These are phyloP conservation scores for Gobius niger DNA, from an alignment of 2,113 vertebrate species.

Conservation along the genomic window DNA sequence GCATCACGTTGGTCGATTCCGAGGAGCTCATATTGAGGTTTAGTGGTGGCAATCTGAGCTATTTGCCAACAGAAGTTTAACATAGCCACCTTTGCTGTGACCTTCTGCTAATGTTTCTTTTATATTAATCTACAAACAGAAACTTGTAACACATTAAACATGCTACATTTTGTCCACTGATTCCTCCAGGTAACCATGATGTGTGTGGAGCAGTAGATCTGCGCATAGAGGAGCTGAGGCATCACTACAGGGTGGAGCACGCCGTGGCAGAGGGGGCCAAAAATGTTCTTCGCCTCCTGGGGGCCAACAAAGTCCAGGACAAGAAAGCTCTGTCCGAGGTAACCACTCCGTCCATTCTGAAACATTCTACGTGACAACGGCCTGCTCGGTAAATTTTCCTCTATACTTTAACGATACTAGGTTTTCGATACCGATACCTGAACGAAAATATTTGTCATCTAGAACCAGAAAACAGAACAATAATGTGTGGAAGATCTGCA, in stretches of 20 bases:
- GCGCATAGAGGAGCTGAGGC: conserved; percentile 87
- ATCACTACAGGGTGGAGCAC: conserved; percentile 89
- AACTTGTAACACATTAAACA: neutral
- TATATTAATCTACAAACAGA: conserved; percentile 35
- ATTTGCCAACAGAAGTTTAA: conserved; percentile 7
- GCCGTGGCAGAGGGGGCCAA: conserved; percentile 89
- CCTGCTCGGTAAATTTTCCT: too few species aligned
- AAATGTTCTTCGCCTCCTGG: conserved; percentile 84
- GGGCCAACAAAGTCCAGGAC: conserved; percentile 84
- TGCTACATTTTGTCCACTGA: neutral
- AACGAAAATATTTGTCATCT: too few species aligned
- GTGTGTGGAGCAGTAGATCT: conserved; percentile 80
- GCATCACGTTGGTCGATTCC: too few species aligned
- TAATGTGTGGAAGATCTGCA: too few species aligned
- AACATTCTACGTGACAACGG: neutral
- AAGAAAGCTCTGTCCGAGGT: conserved; percentile 84
- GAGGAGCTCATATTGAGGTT: too few species aligned
- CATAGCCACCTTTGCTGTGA: conserved; percentile 17
- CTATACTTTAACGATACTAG: too few species aligned
- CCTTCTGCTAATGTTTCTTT: conserved; percentile 22
- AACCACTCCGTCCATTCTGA: neutral
- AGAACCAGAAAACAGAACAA: too few species aligned
- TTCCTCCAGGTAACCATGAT: conserved; percentile 78
- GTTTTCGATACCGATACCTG: too few species aligned
- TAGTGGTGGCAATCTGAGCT: too few species aligned